These are phyloP conservation scores for Pelvicachromis taeniatus DNA, from an alignment of 2,113 vertebrate genomes.

Conservation along the genomic window DNA sequence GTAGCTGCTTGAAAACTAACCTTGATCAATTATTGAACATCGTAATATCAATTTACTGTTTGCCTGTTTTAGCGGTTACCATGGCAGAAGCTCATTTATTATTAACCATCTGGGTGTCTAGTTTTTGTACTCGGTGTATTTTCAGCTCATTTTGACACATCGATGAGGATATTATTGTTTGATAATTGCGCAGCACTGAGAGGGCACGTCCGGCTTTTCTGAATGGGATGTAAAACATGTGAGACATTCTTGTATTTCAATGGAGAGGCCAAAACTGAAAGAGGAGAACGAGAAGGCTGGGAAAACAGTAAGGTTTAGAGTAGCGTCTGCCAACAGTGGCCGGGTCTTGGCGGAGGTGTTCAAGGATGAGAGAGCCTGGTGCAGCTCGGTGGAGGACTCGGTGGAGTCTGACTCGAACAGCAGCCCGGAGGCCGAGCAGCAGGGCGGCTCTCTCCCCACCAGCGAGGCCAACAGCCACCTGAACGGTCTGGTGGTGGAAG, in stretches of 20 bases:
- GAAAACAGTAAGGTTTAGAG: conserved; percentile 87
- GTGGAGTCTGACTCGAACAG: conserved; percentile 83
- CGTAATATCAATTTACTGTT: conserved; percentile 79
- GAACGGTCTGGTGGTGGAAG: conserved; percentile 69
- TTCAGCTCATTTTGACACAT: conserved; percentile 47
- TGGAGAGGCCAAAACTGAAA: conserved; percentile 70
- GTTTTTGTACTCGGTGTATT: conserved; percentile 65
- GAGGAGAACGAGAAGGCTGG: conserved; percentile 65
- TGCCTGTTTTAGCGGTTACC: conserved; percentile 88
- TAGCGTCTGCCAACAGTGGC: conserved; percentile 90
- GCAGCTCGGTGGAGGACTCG: conserved; percentile 64
- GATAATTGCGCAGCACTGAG: conserved; percentile 21
- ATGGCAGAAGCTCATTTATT: conserved; percentile 83
- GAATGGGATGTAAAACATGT: conserved; percentile 69
- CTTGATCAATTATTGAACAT: conserved; percentile 80
- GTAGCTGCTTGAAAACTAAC: conserved; percentile 29
- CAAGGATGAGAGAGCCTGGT: conserved; percentile 73
- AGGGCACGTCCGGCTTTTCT: not conserved
- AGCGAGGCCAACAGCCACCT: conserved; percentile 83
- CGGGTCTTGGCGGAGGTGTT: conserved; percentile 91
- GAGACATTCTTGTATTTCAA: conserved; percentile 51
- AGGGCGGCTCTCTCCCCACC: conserved; percentile 51
- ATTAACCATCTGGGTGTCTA: conserved; percentile 73
- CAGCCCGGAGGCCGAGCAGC: conserved; percentile 79
- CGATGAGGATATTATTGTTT: conserved; percentile 44